Evolutionary conservation across 2,797 vertebrate species (phyloP).

Genomic region (Ibycter americanus): DNA sequence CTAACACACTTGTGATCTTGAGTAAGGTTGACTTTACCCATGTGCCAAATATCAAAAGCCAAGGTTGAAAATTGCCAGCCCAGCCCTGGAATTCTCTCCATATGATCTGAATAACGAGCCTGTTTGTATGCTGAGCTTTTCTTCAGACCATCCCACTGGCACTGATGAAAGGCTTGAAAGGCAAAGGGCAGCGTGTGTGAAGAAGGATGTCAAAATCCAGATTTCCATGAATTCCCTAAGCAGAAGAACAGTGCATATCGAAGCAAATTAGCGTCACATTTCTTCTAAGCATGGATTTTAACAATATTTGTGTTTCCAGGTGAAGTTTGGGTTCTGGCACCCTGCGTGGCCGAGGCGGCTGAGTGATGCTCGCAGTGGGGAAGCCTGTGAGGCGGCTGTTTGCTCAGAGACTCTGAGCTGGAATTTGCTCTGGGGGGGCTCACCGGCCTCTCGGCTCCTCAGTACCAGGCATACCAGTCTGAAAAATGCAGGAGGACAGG

Average conservation of each 20-base stretch:
- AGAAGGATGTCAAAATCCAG: neutral
- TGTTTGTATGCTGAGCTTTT: neutral
- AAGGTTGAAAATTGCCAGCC: neutral
- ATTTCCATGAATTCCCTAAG: neutral
- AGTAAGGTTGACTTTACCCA: neutral
- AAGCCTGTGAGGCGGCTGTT: neutral
- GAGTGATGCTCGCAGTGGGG: rapidly evolving
- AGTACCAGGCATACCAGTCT: neutral
- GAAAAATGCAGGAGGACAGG: neutral
- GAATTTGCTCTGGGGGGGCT: neutral
- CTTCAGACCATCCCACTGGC: neutral
- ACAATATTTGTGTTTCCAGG: neutral
- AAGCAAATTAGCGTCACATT: neutral
- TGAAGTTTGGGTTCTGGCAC: neutral
- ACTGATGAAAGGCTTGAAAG: neutral
- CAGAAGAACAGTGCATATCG: neutral
- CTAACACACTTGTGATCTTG: neutral
- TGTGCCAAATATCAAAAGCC: neutral
- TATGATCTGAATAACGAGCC: rapidly evolving
- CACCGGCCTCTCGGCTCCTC: neutral
- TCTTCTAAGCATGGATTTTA: neutral
- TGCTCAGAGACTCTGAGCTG: neutral
- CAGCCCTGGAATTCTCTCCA: neutral
- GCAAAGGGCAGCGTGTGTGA: neutral
- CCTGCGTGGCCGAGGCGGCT: neutral